Evolutionary conservation across 2,113 vertebrate genomes (phyloP), one percentile per base, ranked within the genome.

Genomic region (Lynx canadensis): DNA sequence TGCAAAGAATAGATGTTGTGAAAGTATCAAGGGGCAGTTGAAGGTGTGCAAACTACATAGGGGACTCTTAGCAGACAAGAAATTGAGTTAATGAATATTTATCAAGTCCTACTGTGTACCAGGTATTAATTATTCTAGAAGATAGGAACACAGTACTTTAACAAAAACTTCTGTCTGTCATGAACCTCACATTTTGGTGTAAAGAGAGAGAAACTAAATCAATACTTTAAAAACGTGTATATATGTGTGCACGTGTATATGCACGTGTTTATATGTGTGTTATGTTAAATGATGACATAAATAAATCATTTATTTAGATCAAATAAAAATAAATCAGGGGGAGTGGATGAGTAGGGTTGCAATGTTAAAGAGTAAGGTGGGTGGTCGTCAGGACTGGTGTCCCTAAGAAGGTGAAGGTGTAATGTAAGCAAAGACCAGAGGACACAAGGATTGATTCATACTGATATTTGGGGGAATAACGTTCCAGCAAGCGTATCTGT

Each of bases 271-370:
- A 7, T 31, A 15, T 33, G 29, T 79, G 45, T 29, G 25, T 84
- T 63, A 83, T 38, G 25, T 60, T 6, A 52, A 12, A 66, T 60
- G 52, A n/a, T 71, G 23, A 25, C 4, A 45, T 7, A 14, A 45
- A 9, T 45, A 45, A 45, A 45, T 45, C 8, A 45, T 45, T 45
- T 45, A 4, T 33, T 23, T 50, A 52, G 38, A 33, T 27, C 60
- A 73, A 83, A 50, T 21, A 76, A 73, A 78, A 52, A 63, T 52
- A 57, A 91, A 18, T 6, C 45, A 14, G 6, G 18, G 60, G 57
- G 27, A 31, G 3, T 11, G 4, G 7, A 11, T 1, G 3, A 0
- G 1, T 33, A 18, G 38, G 13, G 19, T 52, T 87, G 7, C 7
- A 18, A 3, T 63, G 55, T 73, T 52, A 52, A 13, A 38, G 27